These are phyloP conservation scores for Orgyia antiqua DNA, from an alignment of 2,888 invertebrate genomes.

Conservation along the genomic window DNA sequence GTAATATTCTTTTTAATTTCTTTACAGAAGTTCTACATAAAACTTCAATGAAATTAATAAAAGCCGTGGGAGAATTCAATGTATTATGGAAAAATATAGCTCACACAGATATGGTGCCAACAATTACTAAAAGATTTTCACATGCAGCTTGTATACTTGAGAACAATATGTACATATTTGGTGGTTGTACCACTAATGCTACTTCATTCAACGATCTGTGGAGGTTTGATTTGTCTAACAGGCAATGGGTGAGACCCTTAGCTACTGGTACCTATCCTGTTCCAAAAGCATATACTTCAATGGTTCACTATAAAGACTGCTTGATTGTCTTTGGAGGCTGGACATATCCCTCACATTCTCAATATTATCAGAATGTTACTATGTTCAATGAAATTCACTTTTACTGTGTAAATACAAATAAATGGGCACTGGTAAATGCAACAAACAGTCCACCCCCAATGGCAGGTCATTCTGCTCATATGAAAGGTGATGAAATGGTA, in stretches of 20 bases:
- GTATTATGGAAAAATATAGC: constrained; percentile 85
- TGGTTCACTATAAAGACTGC: constrained; percentile 91
- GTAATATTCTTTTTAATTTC: no score
- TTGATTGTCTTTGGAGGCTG: constrained; percentile 96
- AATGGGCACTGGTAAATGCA: constrained; percentile 85
- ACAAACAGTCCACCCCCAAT: constrained; percentile 87
- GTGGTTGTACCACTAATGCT: constrained; percentile 95
- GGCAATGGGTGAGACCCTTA: constrained; percentile 90
- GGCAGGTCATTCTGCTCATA: constrained; percentile 95
- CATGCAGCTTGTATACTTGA: constrained; percentile 92
- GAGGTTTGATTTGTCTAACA: constrained; percentile 91
- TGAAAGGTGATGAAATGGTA: constrained; percentile 89
- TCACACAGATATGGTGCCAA: constrained; percentile 79
- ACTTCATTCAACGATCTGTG: constrained; percentile 98
- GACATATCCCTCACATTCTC: constrained; percentile 93
- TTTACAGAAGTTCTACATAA: constrained; percentile 87
- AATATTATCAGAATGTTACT: constrained; percentile 89
- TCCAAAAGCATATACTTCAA: constrained; percentile 95
- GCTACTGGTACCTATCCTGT: constrained; percentile 94
- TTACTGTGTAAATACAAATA: constrained; percentile 88
- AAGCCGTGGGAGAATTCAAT: constrained; percentile 86
- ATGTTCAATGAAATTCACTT: constrained; percentile 95
- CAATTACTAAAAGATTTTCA: constrained; percentile 94
- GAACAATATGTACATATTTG: constrained; percentile 96
- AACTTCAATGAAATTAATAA: constrained; percentile 84